A percentile compares a stretch with the other conserved stretches of the same genome.
phyloP scores from a whole-genome alignment of 2,113 vertebrate genomes.

The Tetraodon nigroviridis region DNA sequence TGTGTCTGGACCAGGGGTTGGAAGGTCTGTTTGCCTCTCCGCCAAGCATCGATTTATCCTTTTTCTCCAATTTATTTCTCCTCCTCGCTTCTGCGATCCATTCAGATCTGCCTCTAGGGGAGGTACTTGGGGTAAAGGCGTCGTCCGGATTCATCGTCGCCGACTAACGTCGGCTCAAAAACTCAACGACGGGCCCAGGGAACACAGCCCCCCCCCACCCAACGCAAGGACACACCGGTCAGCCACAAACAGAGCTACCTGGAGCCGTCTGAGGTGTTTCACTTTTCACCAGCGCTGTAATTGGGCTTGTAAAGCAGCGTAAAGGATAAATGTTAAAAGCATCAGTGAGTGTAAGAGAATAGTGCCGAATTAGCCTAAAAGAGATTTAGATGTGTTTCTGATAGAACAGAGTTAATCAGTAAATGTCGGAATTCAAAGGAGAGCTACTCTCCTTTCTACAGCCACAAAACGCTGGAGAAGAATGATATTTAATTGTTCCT shows the following conservation, averaged over 20 bases:
- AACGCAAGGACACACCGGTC: slow-evolving; percentile 58
- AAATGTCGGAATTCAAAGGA: slow-evolving; percentile 25
- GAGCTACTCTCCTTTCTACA: slow-evolving; percentile 16
- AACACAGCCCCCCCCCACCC: slow-evolving; percentile 29
- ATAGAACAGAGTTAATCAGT: too few species aligned
- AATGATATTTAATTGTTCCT: slow-evolving; percentile 55
- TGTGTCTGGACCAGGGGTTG: slow-evolving; percentile 64
- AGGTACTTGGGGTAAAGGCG: slow-evolving; percentile 64
- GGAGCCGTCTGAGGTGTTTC: slow-evolving; percentile 19
- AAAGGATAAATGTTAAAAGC: slow-evolving; percentile 27
- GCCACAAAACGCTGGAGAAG: slow-evolving; percentile 35
- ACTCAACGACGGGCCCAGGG: slow-evolving; percentile 48
- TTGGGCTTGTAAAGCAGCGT: slow-evolving; percentile 39
- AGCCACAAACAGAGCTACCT: slow-evolving; percentile 34
- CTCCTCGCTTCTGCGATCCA: slow-evolving; percentile 68
- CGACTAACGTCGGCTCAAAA: slow-evolving; percentile 52
- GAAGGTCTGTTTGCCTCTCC: slow-evolving; percentile 73
- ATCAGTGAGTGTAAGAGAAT: slow-evolving; percentile 6
- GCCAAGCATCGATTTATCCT: slow-evolving; percentile 77
- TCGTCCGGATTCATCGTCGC: slow-evolving; percentile 37
- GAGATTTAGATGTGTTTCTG: slow-evolving; percentile 29
- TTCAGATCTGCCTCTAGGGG: slow-evolving; percentile 72
- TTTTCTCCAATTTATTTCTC: slow-evolving; percentile 77
- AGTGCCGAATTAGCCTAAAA: slow-evolving; percentile 10
- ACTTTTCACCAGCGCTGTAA: slow-evolving; percentile 33